These are phyloP conservation scores for Megamerina dolium DNA, from an alignment of 2,888 invertebrate genomes.

Conservation along the genomic window DNA sequence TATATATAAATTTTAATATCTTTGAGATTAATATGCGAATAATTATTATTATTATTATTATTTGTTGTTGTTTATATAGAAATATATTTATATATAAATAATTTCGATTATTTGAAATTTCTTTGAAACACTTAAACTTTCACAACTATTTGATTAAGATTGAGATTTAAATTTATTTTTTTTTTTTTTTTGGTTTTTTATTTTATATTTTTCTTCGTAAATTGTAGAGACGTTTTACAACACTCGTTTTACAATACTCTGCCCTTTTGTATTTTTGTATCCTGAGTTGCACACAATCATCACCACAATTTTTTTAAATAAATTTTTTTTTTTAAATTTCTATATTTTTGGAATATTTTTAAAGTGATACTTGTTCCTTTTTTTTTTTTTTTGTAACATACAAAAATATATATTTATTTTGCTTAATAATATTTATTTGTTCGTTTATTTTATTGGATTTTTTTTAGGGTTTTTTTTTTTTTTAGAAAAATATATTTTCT, in stretches of 20 bases:
- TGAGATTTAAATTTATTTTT: not conserved
- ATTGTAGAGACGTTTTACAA: not conserved
- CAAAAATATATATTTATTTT: constrained; percentile 1
- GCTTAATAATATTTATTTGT: constrained; percentile 1
- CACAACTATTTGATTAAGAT: no score
- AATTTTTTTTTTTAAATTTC: constrained; percentile 2
- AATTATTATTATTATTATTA: no score
- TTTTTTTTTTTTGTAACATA: not conserved
- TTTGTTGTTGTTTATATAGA: no score
- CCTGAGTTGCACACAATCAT: constrained; percentile 11
- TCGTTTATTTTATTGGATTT: not conserved
- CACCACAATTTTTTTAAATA: constrained; percentile 5
- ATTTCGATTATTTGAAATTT: no score
- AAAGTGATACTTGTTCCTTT: not conserved
- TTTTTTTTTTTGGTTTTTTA: not conserved
- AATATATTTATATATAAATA: no score
- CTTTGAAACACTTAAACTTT: not conserved
- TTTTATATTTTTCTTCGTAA: no score
- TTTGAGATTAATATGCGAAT: no score
- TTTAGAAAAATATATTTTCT: constrained; percentile 8
- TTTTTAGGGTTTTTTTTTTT: constrained; percentile 11
- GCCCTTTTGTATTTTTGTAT: constrained; percentile 1
- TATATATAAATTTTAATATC: not conserved
- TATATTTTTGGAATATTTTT: not conserved
- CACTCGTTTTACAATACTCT: not conserved